A percentile compares a stretch with the other conserved stretches of the same genome.
phyloP scores from a whole-genome alignment of 1,140 invertebrate genomes.

The Mamestra configurata region DNA sequence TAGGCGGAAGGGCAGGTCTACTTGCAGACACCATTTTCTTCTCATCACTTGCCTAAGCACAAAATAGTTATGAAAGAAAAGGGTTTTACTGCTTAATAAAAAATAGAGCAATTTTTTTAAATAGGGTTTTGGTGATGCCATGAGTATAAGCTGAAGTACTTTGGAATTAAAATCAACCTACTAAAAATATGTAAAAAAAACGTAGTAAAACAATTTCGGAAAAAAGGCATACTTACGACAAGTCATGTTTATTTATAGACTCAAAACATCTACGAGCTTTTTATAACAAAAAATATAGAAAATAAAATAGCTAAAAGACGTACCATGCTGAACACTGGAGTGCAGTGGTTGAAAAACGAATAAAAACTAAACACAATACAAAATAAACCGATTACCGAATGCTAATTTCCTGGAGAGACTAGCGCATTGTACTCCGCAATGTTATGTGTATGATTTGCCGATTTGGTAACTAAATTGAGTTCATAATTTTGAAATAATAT shows the following conservation, averaged over 20 bases:
- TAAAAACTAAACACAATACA: conserved; percentile 57
- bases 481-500: neutral
- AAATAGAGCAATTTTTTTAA: neutral
- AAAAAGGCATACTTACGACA: conserved; percentile 1
- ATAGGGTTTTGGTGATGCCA: neutral
- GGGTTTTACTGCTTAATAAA: neutral
- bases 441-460: neutral
- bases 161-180: neutral
- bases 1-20: conserved; percentile 78
- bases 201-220: neutral
- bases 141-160: neutral
- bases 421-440: conserved; percentile 41
- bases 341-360: conserved; percentile 49
- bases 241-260: conserved; percentile 66
- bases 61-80: conserved; percentile 6
- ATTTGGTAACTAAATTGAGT: neutral
- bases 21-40: conserved; percentile 79
- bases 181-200: neutral
- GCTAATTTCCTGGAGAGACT: conserved; percentile 43
- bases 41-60: conserved; percentile 71
- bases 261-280: neutral
- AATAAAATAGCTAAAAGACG: conserved; percentile 48
- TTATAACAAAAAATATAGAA: conserved; percentile 11
- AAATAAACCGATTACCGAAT: conserved; percentile 56
- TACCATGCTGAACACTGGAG: conserved; percentile 57